Evolutionary conservation across 1,140 invertebrate species (phyloP).

Genomic region (Drosophila virilis): DNA sequence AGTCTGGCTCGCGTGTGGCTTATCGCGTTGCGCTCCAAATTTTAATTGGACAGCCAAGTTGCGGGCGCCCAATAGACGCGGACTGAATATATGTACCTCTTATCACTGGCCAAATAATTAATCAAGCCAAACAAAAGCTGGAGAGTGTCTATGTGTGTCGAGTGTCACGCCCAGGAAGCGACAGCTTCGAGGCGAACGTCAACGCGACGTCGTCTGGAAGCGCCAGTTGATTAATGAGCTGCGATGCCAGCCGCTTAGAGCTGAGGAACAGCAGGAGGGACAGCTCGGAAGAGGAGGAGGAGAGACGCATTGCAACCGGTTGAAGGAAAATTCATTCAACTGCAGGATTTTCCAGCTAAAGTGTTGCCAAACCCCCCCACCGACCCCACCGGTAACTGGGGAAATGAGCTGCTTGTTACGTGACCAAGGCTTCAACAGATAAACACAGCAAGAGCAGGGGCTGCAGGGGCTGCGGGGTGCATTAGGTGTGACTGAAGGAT

Average conservation of each 20-base stretch:
- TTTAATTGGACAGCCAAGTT: constrained; percentile 42
- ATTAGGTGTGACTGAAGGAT: constrained; percentile 7
- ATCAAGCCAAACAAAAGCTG: constrained; percentile 70
- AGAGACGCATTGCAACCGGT: constrained; percentile 6
- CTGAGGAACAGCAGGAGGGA: too few species aligned
- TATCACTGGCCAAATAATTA: constrained; percentile 76
- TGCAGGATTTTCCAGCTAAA: constrained; percentile 28
- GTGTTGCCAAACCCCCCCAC: background rate
- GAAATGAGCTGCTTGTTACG: constrained; percentile 53
- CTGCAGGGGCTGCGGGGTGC: background rate
- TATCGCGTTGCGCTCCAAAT: constrained; percentile 29
- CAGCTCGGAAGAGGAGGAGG: background rate
- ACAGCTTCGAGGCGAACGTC: constrained; percentile 69
- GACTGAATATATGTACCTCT: constrained; percentile 7
- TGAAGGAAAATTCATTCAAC: constrained; percentile 24
- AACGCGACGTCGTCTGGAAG: constrained; percentile 56
- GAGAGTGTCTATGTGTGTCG: constrained; percentile 17
- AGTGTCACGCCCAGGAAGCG: constrained; percentile 63
- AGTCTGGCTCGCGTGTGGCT: constrained; percentile 40
- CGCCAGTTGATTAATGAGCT: constrained; percentile 78
- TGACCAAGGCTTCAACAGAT: constrained; percentile 21
- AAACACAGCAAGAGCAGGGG: background rate
- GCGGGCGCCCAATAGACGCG: background rate
- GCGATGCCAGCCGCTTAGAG: constrained; percentile 42
- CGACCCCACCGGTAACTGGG: constrained; percentile 29